Evolutionary conservation across 2,797 vertebrate species (phyloP).

Genomic region (Hippopotamyrus pictus): DNA sequence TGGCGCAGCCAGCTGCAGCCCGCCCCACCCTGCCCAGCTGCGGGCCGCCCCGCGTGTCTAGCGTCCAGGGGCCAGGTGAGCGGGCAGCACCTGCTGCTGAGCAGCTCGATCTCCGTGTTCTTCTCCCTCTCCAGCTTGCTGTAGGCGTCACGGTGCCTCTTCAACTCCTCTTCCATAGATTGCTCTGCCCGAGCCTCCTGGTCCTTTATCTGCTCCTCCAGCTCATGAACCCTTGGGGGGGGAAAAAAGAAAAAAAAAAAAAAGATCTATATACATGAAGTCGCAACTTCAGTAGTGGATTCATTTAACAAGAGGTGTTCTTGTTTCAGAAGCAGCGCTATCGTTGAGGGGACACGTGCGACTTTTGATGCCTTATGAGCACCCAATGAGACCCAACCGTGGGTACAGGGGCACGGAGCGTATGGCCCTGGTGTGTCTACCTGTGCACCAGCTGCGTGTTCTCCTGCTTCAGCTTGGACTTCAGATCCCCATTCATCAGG

Average conservation of each 20-base stretch:
- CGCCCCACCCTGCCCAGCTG: not conserved
- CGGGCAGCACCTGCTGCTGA: slow-evolving; percentile 69
- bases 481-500: slow-evolving; percentile 76
- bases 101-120: slow-evolving; percentile 78
- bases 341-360: not conserved
- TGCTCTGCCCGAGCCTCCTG: slow-evolving; percentile 83
- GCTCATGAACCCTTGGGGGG: slow-evolving; percentile 82
- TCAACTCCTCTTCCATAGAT: slow-evolving; percentile 69
- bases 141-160: slow-evolving; percentile 79
- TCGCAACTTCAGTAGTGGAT: not conserved
- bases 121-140: slow-evolving; percentile 85
- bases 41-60: not conserved
- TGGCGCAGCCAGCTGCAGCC: not conserved
- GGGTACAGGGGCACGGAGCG: not conserved
- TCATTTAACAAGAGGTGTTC: not conserved
- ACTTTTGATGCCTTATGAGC: not conserved
- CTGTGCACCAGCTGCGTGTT: slow-evolving; percentile 93
- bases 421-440: slow-evolving; percentile 50
- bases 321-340: not conserved
- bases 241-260: not conserved
- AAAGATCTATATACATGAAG: not conserved
- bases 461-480: slow-evolving; percentile 89
- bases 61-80: not conserved
- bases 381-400: not conserved
- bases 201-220: slow-evolving; percentile 93